Conservation (phyloP, 2,797 vertebrate species). For the Tragelaphus eurycerus region DNA sequence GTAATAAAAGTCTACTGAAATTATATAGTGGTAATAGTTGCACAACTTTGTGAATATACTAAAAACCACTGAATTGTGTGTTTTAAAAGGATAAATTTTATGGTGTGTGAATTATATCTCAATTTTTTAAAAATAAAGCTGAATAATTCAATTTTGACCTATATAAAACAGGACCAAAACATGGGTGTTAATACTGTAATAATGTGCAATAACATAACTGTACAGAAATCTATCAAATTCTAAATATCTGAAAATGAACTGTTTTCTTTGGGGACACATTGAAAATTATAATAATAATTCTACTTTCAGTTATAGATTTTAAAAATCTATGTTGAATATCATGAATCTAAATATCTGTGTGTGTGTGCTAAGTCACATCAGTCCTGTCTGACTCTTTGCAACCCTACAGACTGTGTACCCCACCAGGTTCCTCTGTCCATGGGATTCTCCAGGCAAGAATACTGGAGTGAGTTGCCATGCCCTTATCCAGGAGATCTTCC, state of each 20-base stretch:
- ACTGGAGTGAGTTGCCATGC: not conserved
- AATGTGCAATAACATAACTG: not conserved
- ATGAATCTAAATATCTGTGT: not conserved
- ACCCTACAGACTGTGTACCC: not conserved
- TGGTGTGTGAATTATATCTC: not conserved
- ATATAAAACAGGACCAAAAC: conserved; percentile 20
- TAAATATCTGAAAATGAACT: not conserved
- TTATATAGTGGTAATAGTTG: not conserved
- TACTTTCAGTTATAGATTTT: conserved; percentile 30
- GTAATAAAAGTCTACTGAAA: conserved; percentile 11
- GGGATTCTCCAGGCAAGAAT: not conserved
- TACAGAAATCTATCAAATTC: not conserved
- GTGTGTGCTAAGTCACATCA: not conserved
- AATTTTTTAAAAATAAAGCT: not conserved
- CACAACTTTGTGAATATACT: not conserved
- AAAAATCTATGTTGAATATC: not conserved
- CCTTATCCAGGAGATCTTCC: not conserved
- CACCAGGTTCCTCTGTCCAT: not conserved
- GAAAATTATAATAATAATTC: conserved; percentile 1
- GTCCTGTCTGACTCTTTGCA: not conserved
- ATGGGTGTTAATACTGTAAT: not conserved
- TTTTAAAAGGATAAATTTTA: not conserved
- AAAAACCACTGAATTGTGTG: not conserved
- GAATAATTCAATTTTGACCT: not conserved
- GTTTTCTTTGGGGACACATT: not conserved